A percentile compares a stretch with the other conserved stretches of the same genome.
Conservation (phyloP, 2,113 vertebrate genomes). For the human region GRCh38 chr2:208428501-208429000, state of each 20-base stretch:
- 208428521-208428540: background rate
- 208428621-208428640: background rate
- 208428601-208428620: background rate
- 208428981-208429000: no score
- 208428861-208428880: no score
- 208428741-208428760: background rate
- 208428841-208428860: no score
- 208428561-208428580: background rate
- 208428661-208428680: background rate
- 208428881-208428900: no score
- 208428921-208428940: no score
- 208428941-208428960: no score
- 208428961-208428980: no score
- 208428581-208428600: background rate
- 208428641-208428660: background rate
- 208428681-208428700: background rate
- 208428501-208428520: background rate
- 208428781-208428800: background rate
- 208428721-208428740: background rate
- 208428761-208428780: background rate
- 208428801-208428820: background rate
- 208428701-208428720: slow-evolving; percentile 1
- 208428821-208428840: no score
- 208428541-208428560: background rate
- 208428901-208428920: no score